phyloP scores from a whole-genome alignment of 2,113 vertebrate species.

The Stegostoma tigrinum region DNA sequence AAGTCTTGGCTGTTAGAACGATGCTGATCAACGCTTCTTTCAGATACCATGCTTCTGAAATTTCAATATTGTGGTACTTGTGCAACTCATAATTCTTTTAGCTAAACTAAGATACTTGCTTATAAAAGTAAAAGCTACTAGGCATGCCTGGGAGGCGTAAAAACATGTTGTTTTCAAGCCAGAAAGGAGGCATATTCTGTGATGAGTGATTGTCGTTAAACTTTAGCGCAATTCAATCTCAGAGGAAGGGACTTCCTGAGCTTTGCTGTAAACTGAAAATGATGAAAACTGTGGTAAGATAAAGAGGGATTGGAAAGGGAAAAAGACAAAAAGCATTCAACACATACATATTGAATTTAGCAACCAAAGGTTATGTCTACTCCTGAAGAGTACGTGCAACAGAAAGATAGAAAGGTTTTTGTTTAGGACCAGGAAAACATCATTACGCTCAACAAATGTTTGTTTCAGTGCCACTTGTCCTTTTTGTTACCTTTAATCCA shows the following conservation, averaged over 20 bases:
- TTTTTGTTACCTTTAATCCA: not conserved
- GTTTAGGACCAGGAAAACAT: not conserved
- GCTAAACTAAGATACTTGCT: not conserved
- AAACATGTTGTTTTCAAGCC: not conserved
- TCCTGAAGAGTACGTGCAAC: not conserved
- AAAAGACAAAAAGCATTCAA: not conserved
- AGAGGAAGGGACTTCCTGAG: not conserved
- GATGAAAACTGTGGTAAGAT: not conserved
- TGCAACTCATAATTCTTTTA: not conserved
- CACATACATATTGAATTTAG: not conserved
- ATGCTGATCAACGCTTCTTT: not conserved
- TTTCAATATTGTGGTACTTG: not conserved
- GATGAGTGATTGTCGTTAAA: not conserved
- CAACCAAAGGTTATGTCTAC: not conserved
- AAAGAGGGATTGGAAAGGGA: not conserved
- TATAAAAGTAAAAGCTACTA: not conserved
- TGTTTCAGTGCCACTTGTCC: not conserved
- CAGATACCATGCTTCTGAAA: not conserved
- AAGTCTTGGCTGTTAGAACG: not conserved
- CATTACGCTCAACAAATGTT: not conserved
- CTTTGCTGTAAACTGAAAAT: not conserved
- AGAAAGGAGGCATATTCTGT: not conserved
- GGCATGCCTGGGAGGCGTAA: not conserved
- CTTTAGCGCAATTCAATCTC: not conserved
- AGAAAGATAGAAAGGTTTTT: not conserved